Base-by-base conservation (phyloP, 2,113 vertebrate species). In the Tor tambroides region DNA sequence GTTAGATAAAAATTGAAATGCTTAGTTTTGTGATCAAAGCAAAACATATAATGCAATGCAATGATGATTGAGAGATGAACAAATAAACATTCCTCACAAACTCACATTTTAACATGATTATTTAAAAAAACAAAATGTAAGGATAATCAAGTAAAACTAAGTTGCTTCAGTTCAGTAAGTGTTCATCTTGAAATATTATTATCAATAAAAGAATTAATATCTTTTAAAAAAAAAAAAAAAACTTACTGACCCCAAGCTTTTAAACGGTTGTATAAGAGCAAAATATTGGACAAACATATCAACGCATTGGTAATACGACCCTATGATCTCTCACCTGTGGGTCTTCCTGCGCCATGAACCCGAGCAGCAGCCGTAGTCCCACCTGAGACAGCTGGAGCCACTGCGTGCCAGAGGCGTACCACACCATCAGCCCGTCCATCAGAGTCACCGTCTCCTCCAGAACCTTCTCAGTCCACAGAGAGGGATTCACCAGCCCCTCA, bases 401-500 rank as follows among this genome's bases (percentile, higher is more conserved):
- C 84, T 96, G 95, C 28, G 92, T 89, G 43, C 95, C 96, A n/a
- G 95, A 88, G 38, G 96, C 93, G 91, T 98, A 97, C 96, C 97
- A 99, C 78, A 97, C 94, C 93, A 97, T 97, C 76, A 99, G 94
- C 65, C 95, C 95, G 86, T 99, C 97, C 94, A 98, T 97, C 12
- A 99, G 95, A 0, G 96, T 96, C 81, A 97, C 95, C 0, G 97
- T 93, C 89, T 97, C 96, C 32, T 99, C 97, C 91, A 99, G 94
- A 21, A 99, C 96, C 95, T 97, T 98, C 91, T 98, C 97, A 11
- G 97, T 98, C 98, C 98, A 99, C 87, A 99, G 92, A 5, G 92
- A 94, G 21, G 97, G 94, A 89, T 96, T 98, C 85, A 97, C 94
- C 85, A 97, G 91, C 67, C 98, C 98, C 92, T 99, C 98, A 1